Base-by-base conservation (phyloP, 2,113 vertebrate genomes). In the Mystacornis crossleyi region DNA sequence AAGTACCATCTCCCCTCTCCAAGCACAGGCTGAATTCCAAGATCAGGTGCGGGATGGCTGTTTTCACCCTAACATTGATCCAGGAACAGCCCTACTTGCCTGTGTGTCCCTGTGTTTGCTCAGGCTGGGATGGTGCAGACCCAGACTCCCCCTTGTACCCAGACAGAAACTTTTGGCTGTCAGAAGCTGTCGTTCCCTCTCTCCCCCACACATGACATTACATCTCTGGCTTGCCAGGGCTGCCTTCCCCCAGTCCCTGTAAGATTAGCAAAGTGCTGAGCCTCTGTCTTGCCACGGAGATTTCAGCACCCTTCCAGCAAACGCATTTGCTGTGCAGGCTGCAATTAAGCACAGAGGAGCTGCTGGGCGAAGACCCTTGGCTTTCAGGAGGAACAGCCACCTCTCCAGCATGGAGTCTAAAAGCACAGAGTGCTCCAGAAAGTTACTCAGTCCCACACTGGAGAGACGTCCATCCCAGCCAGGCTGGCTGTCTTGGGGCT, bases 261-360 rank as follows among this genome's bases (percentile, higher is more conserved):
- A 86, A 86, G 74, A 50, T 70, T 7, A 85, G 34, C 81, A 40
- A 80, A 89, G 58, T 61, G 61, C 69, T 82, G 86, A 81, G 75
- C 40, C n/a, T 48, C 50, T 64, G 51, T 58, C 66, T 94, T 40
- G 38, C 82, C 79, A 69, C 0, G 0, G 58, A 67, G 70, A 75
- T 48, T 86, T 57, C 94, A 95, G 81, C 66, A 75, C 42, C 65
- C 62, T 94, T 89, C 94, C 94, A 96, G 66, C 84, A 96, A 87
- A 94, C 0, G 2, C 91, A 89, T 91, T 97, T 93, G 69, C 69
- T 74, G 60, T 40, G n/a, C 67, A 48, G 60, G 53, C 80, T 77
- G 86, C 80, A 73, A 81, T 84, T 86, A 91, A 74, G 60, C 31
- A 26, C 4, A 28, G 57, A 80, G 67, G 45, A 89, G 83, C 21